Evolutionary conservation across 2,888 invertebrate species (phyloP), one percentile per base, ranked within the genome.

Genomic region (Eupithecia centaureata): DNA sequence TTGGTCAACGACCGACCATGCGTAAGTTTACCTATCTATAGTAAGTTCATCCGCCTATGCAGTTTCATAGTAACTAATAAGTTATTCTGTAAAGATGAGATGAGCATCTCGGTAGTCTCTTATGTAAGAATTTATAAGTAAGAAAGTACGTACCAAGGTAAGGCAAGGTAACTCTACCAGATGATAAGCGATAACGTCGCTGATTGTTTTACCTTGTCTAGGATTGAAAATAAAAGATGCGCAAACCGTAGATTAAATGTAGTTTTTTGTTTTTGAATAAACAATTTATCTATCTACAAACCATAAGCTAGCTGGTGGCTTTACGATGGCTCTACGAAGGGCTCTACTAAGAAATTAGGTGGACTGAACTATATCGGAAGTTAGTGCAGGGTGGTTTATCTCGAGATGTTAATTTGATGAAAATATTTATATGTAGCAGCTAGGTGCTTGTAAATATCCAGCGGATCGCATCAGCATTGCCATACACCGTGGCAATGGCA

Each of bases 1-100:
- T 8, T 87, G 90, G 90, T 91, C 88, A 87, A 83, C 86, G 88
- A 87, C 87, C 85, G 86, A 81, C 78, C 83, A 79, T 42, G 18
- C 42, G 18, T 42, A 42, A 18, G 18, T 18, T 10, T 42, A 42
- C n/a, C n/a, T 38, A 38, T n/a, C 38, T 79, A 51, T 25, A 78
- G 77, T 81, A 80, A 82, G 87, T 84, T 85, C 83, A 85, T 78
- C 82, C 78, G 84, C 81, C 80, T 84, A 84, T 83, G 80, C 79
- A 79, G 54, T 65, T 18, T 1, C 38, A 28, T 58, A 68, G 42
- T 59, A 62, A 60, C 62, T 69, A 47, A 12, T 65, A 22, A 18
- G 25, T 15, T 32, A 52, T 62, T 62, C 35, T 65, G 69, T 33
- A 38, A 59, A 62, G 52, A 62, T 65, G 62, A 65, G 68, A 59